Evolutionary conservation across 2,113 vertebrate genomes (phyloP).

Genomic region (Gymnobelideus leadbeateri): DNA sequence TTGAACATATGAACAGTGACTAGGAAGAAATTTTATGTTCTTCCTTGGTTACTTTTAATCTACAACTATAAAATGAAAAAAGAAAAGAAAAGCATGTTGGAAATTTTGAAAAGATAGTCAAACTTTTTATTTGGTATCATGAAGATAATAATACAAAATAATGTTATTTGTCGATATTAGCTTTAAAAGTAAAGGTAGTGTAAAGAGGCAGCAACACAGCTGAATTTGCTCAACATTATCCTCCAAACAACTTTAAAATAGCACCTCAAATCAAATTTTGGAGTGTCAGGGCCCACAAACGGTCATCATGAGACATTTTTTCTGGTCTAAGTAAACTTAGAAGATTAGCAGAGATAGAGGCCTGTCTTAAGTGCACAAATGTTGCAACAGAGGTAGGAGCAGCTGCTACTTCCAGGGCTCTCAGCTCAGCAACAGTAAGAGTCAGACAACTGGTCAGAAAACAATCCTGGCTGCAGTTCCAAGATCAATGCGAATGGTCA

Average conservation of each 20-base stretch:
- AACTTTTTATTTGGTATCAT: not conserved
- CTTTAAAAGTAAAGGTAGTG: not conserved
- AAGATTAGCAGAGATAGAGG: too few relatives aligned
- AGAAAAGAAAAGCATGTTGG: not conserved
- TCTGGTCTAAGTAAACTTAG: not conserved
- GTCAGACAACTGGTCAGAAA: too few relatives aligned
- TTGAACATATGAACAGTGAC: constrained; percentile 26
- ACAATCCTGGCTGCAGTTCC: not conserved
- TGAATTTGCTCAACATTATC: not conserved
- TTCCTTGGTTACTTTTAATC: not conserved
- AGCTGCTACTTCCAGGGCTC: too few relatives aligned
- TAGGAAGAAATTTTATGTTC: not conserved
- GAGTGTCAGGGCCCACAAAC: not conserved
- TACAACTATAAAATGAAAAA: not conserved
- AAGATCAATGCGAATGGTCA: not conserved
- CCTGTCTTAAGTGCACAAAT: too few relatives aligned
- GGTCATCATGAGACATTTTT: not conserved
- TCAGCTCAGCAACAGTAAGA: too few relatives aligned
- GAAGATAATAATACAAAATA: not conserved
- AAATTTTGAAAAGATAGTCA: not conserved
- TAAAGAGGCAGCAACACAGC: not conserved
- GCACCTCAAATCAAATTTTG: not conserved
- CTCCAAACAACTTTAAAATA: not conserved
- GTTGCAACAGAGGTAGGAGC: too few relatives aligned
- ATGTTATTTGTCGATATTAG: not conserved